phyloP scores from a whole-genome alignment of 2,113 vertebrate genomes.

The Scophthalmus maximus region DNA sequence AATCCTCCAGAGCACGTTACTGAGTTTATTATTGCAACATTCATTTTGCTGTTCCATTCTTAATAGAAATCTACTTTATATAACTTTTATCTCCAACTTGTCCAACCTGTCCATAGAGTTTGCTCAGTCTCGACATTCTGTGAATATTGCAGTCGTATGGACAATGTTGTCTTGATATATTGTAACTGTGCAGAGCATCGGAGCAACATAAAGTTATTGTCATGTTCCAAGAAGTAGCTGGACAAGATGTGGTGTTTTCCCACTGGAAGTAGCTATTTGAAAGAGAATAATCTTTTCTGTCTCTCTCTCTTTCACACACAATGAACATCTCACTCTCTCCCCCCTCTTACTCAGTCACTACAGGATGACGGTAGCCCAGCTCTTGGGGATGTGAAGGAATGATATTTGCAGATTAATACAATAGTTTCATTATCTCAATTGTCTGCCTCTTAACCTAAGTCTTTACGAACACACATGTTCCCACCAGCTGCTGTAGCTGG shows the following conservation, averaged over 20 bases:
- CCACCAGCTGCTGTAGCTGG: background rate
- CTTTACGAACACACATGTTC: background rate
- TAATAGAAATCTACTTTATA: background rate
- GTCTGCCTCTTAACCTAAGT: constrained; percentile 41
- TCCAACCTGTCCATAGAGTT: background rate
- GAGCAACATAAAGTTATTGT: background rate
- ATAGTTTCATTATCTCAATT: constrained; percentile 43
- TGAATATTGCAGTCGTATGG: background rate
- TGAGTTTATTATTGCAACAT: too few species aligned
- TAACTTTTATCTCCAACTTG: background rate
- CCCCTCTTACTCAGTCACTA: background rate
- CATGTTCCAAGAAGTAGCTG: background rate
- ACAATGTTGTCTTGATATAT: too few species aligned
- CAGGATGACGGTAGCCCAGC: constrained; percentile 32
- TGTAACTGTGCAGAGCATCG: too few species aligned
- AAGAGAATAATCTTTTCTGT: background rate
- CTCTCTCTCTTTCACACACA: too few species aligned
- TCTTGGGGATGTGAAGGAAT: constrained; percentile 25
- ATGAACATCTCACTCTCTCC: background rate
- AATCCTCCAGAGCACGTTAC: too few species aligned
- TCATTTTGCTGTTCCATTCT: background rate
- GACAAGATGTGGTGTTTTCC: background rate
- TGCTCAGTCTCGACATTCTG: background rate
- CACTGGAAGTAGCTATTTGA: background rate
- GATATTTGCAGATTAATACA: constrained; percentile 41